Base-by-base conservation (phyloP, 2,888 invertebrate species). In the Iselma pallidipennis region DNA sequence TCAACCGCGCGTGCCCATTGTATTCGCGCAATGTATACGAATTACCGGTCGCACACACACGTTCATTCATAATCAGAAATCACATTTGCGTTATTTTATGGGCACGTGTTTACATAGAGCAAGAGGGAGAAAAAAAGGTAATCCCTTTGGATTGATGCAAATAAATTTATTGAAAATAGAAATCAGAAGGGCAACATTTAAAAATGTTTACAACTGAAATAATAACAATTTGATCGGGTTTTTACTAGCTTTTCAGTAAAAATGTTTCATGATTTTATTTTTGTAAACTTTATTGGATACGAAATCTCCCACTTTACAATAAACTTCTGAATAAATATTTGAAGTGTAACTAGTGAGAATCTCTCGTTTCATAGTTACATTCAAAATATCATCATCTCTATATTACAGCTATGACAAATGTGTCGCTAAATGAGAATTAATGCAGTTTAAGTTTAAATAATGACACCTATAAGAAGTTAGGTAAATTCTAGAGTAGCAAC, bases 1-100 rank as follows among this genome's bases (percentile, higher is more conserved):
- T 78, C 77, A 78, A 78, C 76, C 76, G 77, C 78, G 76, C 78
- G 79, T 78, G 78, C 68, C 74, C 71, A 73, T 76, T 75, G 75
- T 76, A 57, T 48, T 54, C 59, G 64, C 59, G 59, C 62, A 68
- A 63, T 64, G 59, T 58, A n/a, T n/a, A 55, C 52, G 65, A 64
- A 69, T 67, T 68, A 71, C 69, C 66, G 68, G 69, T 66, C 60
- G 51, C 9, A 45, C 10, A 45, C 10, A 21, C 45, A 21, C 12
- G 21, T 59, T 63, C 62, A 59, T 63, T 63, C 59, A 59, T 63
- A 29, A 7, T 51, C 29, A 56, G 48, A 37, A 52, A 28, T 31
- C 42, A 61, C 33, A 52, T 42, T 61, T 21, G 42, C 16, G 50
- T 57, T 61, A 49, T 61, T 57, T 58, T 49, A 61, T 21, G 29